Evolutionary conservation across 2,113 vertebrate species (phyloP).

Genomic region (Jacana jacana): DNA sequence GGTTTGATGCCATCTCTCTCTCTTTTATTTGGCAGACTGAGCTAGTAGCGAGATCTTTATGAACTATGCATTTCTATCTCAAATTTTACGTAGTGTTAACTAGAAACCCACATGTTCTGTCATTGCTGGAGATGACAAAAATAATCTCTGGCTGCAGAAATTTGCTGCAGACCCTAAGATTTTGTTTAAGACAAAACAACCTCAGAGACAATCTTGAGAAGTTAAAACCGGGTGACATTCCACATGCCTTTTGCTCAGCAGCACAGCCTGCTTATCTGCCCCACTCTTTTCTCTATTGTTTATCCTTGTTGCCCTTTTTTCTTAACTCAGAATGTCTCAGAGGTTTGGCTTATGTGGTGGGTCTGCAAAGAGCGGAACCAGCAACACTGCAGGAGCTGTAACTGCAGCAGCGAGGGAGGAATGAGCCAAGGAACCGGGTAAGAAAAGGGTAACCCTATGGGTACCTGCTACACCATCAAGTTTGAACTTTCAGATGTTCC

Average conservation of each 20-base stretch:
- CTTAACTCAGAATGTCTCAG: neutral
- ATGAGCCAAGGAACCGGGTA: neutral
- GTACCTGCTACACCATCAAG: neutral
- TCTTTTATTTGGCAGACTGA: neutral
- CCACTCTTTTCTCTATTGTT: neutral
- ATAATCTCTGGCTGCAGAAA: constrained; percentile 25
- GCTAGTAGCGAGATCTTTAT: neutral
- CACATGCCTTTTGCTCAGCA: neutral
- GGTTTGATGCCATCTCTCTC: neutral
- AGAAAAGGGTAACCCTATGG: neutral
- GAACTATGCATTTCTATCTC: neutral
- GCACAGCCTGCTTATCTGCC: neutral
- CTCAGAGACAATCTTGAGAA: neutral
- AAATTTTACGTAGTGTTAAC: neutral
- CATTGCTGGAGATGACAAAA: neutral
- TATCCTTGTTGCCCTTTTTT: neutral
- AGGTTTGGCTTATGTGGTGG: neutral
- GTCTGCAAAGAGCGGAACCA: neutral
- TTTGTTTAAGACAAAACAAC: neutral
- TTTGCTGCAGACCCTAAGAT: neutral
- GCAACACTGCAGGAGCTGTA: neutral
- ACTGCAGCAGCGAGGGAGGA: neutral
- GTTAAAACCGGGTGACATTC: neutral
- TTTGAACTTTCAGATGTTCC: neutral
- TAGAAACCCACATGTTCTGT: neutral